Conservation (phyloP, 2,888 invertebrate genomes). For the Machimus atricapillus region DNA sequence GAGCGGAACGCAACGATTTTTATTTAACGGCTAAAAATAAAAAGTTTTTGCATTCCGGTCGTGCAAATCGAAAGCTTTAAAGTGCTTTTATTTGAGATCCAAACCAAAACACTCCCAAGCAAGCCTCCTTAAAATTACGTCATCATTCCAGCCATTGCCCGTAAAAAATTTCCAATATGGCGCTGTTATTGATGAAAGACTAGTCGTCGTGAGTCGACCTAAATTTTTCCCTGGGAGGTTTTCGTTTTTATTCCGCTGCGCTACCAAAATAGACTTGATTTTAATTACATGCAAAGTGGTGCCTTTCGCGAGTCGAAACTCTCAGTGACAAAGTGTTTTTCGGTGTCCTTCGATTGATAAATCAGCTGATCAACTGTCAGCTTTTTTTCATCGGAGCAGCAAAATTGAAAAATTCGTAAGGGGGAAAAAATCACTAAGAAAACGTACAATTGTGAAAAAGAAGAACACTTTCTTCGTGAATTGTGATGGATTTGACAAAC, state of each 20-base stretch:
- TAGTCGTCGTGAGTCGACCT: conserved; percentile 1
- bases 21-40: not conserved
- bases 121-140: not conserved
- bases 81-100: not conserved
- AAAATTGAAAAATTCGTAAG: not conserved
- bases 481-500: not conserved
- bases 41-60: not conserved
- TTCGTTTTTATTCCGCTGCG: not conserved
- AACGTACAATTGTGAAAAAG: not conserved
- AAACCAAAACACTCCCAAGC: not conserved
- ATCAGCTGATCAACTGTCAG: not conserved
- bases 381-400: not conserved
- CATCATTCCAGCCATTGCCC: not conserved
- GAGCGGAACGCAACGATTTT: no score
- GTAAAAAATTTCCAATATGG: conserved; percentile 1
- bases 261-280: not conserved
- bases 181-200: not conserved
- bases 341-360: not conserved
- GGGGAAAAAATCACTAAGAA: not conserved
- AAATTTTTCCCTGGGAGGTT: not conserved
- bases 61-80: not conserved
- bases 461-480: not conserved
- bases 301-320: not conserved
- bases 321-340: not conserved
- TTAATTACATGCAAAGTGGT: not conserved